A percentile compares a stretch with the other conserved stretches of the same genome.
These are phyloP conservation scores for Mormyrus lacerda DNA, from an alignment of 2,113 vertebrate genomes.

Conservation along the genomic window DNA sequence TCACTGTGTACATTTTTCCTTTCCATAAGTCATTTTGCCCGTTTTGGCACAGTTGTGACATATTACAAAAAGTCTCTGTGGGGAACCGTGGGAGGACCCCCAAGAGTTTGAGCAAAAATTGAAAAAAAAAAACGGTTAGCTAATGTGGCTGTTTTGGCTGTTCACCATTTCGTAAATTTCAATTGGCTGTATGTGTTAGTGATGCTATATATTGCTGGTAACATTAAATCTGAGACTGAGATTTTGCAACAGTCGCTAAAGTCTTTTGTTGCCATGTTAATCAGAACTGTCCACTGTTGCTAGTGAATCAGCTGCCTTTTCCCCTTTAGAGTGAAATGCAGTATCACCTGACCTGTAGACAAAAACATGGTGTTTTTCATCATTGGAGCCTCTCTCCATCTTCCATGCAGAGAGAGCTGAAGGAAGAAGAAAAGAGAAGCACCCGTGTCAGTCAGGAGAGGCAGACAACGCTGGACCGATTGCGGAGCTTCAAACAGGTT, in stretches of 20 bases:
- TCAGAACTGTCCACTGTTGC: background rate
- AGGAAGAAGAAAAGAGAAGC: constrained; percentile 75
- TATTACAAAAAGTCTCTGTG: background rate
- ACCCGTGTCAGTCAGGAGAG: constrained; percentile 83
- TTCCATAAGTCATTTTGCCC: background rate
- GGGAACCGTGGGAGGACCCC: background rate
- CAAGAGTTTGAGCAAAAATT: background rate
- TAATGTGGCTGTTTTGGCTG: background rate
- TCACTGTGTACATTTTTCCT: background rate
- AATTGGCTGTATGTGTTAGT: background rate
- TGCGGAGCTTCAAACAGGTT: constrained; percentile 92
- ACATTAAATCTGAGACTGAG: background rate
- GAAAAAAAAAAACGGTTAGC: background rate
- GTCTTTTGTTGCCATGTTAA: background rate
- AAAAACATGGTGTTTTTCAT: background rate
- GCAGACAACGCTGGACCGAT: constrained; percentile 84
- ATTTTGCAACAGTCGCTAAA: background rate
- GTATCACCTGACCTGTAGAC: background rate
- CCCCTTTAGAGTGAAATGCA: background rate
- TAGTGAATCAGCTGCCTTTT: background rate
- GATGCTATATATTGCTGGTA: background rate
- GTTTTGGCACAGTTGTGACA: background rate
- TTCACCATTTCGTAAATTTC: background rate
- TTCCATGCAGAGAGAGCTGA: constrained; percentile 58
- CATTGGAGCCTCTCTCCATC: background rate